phyloP scores from a whole-genome alignment of 2,113 vertebrate genomes.

The Mesitornis unicolor region DNA sequence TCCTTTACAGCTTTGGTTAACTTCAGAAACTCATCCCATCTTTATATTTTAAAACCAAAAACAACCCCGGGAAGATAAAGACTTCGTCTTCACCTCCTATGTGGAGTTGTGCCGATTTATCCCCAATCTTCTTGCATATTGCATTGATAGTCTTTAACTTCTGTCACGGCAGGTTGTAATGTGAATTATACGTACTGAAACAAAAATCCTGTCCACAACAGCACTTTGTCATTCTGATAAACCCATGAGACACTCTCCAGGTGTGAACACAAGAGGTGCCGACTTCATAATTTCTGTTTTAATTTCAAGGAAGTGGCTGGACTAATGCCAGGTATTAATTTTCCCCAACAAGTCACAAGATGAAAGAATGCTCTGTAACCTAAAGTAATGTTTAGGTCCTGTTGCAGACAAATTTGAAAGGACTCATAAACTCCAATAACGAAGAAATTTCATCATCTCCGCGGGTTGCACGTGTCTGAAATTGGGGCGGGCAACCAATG shows the following conservation, averaged over 20 bases:
- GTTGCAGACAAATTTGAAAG: neutral
- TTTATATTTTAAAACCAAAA: neutral
- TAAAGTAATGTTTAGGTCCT: neutral
- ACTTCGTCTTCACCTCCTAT: neutral
- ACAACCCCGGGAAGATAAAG: neutral
- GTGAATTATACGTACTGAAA: neutral
- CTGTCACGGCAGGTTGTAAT: neutral
- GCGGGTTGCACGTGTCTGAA: neutral
- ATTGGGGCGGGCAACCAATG: neutral
- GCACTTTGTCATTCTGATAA: neutral
- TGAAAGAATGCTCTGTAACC: constrained; percentile 15
- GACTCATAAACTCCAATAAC: neutral
- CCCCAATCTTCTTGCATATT: neutral
- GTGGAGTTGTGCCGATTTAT: neutral
- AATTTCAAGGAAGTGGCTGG: neutral
- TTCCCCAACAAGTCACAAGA: neutral
- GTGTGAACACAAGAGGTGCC: neutral
- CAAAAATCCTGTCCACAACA: neutral
- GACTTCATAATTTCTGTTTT: neutral
- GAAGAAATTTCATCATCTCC: neutral
- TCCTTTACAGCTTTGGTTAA: neutral
- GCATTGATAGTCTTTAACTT: neutral
- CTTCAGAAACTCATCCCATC: neutral
- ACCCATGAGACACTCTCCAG: neutral
- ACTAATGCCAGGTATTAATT: neutral